Evolutionary conservation across 2,888 invertebrate genomes (phyloP).

Genomic region (Rhingia campestris): DNA sequence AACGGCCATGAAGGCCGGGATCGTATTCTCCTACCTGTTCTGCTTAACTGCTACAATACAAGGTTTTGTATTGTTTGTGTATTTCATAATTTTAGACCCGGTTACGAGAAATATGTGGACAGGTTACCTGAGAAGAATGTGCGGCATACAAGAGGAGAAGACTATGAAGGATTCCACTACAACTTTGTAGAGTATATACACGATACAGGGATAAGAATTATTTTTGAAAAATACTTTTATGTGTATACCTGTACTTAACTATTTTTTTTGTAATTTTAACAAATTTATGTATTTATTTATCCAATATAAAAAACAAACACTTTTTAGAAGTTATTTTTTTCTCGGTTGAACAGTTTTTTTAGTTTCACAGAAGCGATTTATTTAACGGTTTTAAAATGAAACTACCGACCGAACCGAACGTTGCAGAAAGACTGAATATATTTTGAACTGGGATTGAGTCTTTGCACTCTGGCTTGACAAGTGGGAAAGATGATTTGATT

Average conservation of each 20-base stretch:
- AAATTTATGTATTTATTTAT: conserved; percentile 62
- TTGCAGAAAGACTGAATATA: conserved; percentile 53
- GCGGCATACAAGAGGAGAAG: conserved; percentile 55
- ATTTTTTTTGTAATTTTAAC: conserved; percentile 36
- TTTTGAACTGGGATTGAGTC: conserved; percentile 11
- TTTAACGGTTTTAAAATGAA: not conserved
- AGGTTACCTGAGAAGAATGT: conserved; percentile 64
- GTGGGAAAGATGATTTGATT: conserved; percentile 52
- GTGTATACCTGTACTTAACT: conserved; percentile 57
- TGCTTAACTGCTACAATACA: conserved; percentile 86
- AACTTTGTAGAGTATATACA: conserved; percentile 24
- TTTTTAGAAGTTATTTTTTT: not conserved
- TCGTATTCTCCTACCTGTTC: conserved; percentile 86
- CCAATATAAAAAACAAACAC: conserved; percentile 44
- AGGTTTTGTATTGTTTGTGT: conserved; percentile 86
- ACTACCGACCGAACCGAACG: conserved; percentile 60
- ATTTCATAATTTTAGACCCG: conserved; percentile 85
- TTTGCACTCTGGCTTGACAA: conserved; percentile 37
- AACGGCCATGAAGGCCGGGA: conserved; percentile 83
- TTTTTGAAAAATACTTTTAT: conserved; percentile 12
- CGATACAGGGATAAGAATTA: conserved; percentile 20
- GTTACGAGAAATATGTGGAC: conserved; percentile 84
- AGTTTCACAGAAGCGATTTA: conserved; percentile 15
- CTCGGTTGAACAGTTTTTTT: not conserved
- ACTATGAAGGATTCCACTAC: conserved; percentile 72